A percentile compares a stretch with the other conserved stretches of the same genome.
Conservation (phyloP, 1,140 invertebrate species). For the Drosophila truncata region DNA sequence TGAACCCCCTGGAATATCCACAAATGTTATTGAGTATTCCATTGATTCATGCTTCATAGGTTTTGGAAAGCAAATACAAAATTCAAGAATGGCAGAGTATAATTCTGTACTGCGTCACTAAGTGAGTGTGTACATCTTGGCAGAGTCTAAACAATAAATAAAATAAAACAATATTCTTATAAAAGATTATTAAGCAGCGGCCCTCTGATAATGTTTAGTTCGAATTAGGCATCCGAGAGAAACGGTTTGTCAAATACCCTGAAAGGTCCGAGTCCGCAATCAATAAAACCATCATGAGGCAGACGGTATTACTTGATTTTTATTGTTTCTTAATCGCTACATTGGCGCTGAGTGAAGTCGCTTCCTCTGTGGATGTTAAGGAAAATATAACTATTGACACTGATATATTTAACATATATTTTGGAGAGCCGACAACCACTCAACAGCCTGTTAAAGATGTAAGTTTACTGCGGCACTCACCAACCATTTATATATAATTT, state of each 20-base stretch:
- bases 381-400: not conserved
- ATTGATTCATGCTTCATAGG: too few relatives aligned
- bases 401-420: too few relatives aligned
- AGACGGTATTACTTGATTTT: not conserved
- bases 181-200: not conserved
- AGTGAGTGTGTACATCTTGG: too few relatives aligned
- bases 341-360: not conserved
- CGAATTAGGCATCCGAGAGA: not conserved
- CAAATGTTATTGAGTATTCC: too few relatives aligned
- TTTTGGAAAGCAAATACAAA: too few relatives aligned
- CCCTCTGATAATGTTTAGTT: not conserved
- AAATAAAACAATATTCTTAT: not conserved
- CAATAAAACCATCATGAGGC: not conserved
- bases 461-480: not conserved
- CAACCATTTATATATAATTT: not conserved
- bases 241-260: not conserved
- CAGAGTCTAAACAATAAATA: not conserved
- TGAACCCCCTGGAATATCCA: too few relatives aligned
- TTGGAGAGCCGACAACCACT: too few relatives aligned
- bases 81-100: too few relatives aligned
- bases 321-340: not conserved
- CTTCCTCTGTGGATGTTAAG: not conserved
- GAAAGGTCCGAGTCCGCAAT: not conserved
- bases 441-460: not conserved
- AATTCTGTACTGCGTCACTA: too few relatives aligned